Evolutionary conservation across 2,797 vertebrate genomes (phyloP), one percentile per base, ranked within the genome.

Genomic region (Merluccius polli): DNA sequence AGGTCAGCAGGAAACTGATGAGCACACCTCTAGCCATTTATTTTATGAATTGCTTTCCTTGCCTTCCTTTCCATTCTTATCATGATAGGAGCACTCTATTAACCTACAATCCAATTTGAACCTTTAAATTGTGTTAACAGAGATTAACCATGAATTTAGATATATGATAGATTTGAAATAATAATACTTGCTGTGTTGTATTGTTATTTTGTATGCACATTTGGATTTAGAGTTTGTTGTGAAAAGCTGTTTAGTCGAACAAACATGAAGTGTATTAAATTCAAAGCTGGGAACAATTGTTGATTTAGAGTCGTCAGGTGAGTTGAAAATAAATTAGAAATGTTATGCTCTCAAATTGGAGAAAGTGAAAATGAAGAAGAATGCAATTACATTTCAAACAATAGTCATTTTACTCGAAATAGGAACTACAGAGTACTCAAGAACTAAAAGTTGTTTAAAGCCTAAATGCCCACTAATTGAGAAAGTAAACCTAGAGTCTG

Each of bases 401-500:
- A 24, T 12, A 63, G 24, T 21, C 6, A 69, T 15, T 69, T 5
- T 32, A 32, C 67, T 32, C 13, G 15, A 69, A 69, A 69, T 30
- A 30, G 29, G 29, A 69, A 18, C 67, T 69, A 29, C n/a, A 69
- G 12, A 5, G 27, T 13, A 69, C 30, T 30, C 27, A 69, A 71
- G 73, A 77, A 75, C 52, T 77, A 70, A 65, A 65, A 16, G 41
- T 48, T 65, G 7, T 3, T 65, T 24, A n/a, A 30, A 83, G 76
- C 79, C 13, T 73, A 16, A 81, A 79, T 27, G 24, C 71, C 69
- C 82, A 88, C 90, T 86, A 85, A 84, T 88, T 88, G 13, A 73
- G 72, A 33, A 72, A 15, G 33, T 6, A 36, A 32, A 72, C n/a
- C n/a, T n/a, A n/a, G n/a, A n/a, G n/a, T n/a, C n/a, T n/a, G n/a